Evolutionary conservation across 2,888 invertebrate genomes (phyloP).

Genomic region (Sesamia inferens): DNA sequence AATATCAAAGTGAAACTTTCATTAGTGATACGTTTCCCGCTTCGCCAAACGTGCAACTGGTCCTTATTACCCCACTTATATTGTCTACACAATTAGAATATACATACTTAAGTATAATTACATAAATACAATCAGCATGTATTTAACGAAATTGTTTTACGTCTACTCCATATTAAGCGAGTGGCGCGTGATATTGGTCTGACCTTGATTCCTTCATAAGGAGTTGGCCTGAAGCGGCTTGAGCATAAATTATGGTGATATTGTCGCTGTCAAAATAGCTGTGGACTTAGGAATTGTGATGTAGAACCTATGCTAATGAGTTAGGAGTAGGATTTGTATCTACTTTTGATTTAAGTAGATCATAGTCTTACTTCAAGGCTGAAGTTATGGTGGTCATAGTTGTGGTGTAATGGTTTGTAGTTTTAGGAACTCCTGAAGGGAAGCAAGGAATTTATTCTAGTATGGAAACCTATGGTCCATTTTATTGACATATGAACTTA

Average conservation of each 20-base stretch:
- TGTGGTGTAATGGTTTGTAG: not conserved
- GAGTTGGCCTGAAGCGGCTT: slow-evolving; percentile 53
- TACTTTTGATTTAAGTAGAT: not conserved
- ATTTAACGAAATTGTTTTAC: slow-evolving; percentile 49
- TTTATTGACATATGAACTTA: not conserved
- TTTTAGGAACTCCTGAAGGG: not conserved
- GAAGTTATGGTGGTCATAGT: not conserved
- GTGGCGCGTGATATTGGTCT: slow-evolving; percentile 55
- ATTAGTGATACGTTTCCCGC: not conserved
- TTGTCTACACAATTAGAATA: not conserved
- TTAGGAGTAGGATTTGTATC: not conserved
- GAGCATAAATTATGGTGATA: slow-evolving; percentile 55
- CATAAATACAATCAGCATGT: slow-evolving; percentile 49
- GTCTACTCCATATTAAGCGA: slow-evolving; percentile 57
- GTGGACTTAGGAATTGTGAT: slow-evolving; percentile 23
- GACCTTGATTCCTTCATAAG: slow-evolving; percentile 64
- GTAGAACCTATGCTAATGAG: slow-evolving; percentile 4
- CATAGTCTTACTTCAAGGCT: not conserved
- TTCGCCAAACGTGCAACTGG: not conserved
- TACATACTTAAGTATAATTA: slow-evolving; percentile 14
- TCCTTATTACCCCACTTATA: not conserved
- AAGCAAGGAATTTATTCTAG: no score
- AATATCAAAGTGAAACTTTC: not conserved
- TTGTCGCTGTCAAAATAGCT: slow-evolving; percentile 48
- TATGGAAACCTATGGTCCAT: not conserved